phyloP scores from a whole-genome alignment of 2,797 vertebrate species.

The Jordanella pulchra region DNA sequence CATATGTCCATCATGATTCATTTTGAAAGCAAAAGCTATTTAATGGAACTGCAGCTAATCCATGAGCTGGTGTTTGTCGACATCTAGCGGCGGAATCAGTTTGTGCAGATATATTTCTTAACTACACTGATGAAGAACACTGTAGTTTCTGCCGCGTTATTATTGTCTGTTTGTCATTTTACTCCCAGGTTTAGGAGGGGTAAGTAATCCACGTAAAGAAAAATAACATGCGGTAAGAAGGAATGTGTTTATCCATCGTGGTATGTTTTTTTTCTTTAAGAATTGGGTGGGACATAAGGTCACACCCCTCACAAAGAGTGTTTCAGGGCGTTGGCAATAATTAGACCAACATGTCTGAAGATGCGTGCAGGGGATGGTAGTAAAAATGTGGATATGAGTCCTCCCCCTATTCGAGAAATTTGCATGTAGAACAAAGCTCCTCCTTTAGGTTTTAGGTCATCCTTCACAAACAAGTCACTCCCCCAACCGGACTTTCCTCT shows the following conservation, averaged over 20 bases:
- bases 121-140: no score
- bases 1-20: no score
- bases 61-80: slow-evolving; percentile 18
- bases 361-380: neutral
- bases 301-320: neutral
- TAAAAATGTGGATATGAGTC: neutral
- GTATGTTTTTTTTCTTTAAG: neutral
- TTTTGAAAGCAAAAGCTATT: no score
- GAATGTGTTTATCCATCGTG: neutral
- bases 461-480: neutral
- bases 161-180: no score
- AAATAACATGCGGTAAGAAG: neutral
- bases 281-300: neutral
- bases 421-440: slow-evolving; percentile 13
- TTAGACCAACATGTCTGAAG: neutral
- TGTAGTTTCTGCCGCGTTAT: neutral
- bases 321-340: neutral
- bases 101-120: neutral
- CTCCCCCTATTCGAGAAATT: neutral
- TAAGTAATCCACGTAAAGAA: neutral
- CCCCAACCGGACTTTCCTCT: slow-evolving; percentile 48
- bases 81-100: slow-evolving; percentile 3
- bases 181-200: neutral
- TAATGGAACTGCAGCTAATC: no score
- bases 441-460: slow-evolving; percentile 18